These are phyloP conservation scores for Margarornis squamiger DNA, from an alignment of 2,797 vertebrate species.

Conservation along the genomic window DNA sequence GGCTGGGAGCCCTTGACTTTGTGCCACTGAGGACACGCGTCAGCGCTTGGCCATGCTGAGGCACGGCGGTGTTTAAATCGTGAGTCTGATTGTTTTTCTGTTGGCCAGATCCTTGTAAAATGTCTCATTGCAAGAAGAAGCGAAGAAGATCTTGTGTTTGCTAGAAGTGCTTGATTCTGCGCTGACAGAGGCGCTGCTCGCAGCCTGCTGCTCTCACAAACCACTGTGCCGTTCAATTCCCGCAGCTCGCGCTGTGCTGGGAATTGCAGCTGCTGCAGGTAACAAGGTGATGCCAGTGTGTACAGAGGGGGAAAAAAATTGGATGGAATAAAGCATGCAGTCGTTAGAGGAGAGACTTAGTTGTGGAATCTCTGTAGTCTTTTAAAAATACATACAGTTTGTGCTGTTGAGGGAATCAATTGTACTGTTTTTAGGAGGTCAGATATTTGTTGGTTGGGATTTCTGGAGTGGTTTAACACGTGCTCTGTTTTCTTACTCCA, in stretches of 20 bases:
- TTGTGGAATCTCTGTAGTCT: not conserved
- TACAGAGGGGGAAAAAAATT: not conserved
- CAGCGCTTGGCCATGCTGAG: not conserved
- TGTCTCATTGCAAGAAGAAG: conserved; percentile 19
- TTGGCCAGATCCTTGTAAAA: not conserved
- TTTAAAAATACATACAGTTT: not conserved
- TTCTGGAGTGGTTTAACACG: conserved; percentile 33
- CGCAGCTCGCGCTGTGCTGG: not conserved
- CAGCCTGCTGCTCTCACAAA: conserved; percentile 47
- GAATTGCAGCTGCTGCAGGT: not conserved
- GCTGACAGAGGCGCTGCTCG: not conserved
- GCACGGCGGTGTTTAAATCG: not conserved
- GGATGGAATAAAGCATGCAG: not conserved
- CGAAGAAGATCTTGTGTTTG: conserved; percentile 14
- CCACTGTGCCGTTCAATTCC: not conserved
- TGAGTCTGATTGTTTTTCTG: not conserved
- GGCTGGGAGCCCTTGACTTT: not conserved
- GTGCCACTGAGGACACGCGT: not conserved
- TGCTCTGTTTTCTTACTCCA: conserved; percentile 13
- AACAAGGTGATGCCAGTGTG: conserved; percentile 13
- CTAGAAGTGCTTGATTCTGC: not conserved
- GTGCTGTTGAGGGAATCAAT: not conserved
- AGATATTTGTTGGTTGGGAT: conserved; percentile 10
- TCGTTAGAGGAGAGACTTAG: not conserved
- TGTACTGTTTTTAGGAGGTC: not conserved